phyloP scores from a whole-genome alignment of 2,888 invertebrate genomes.

The Holacanthella duospinosa region DNA sequence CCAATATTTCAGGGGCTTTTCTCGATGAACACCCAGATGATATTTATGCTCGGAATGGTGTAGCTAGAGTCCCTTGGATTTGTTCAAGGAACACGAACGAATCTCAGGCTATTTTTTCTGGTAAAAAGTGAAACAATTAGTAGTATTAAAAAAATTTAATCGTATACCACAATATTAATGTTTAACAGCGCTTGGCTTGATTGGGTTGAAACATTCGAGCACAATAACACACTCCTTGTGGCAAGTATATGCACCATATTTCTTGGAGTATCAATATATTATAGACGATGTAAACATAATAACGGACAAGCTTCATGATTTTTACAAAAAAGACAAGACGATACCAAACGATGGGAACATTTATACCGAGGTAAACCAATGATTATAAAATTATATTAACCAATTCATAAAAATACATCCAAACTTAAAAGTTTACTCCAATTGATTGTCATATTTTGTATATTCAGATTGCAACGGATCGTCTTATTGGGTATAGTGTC shows the following conservation, averaged over 20 bases:
- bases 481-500: neutral
- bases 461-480: neutral
- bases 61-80: slow-evolving; percentile 26
- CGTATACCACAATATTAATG: too few relatives aligned
- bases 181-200: too few relatives aligned
- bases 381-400: too few relatives aligned
- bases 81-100: slow-evolving; percentile 20
- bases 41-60: slow-evolving; percentile 21
- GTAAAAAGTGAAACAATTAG: too few relatives aligned
- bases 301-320: neutral
- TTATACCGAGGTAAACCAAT: neutral
- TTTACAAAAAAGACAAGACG: neutral
- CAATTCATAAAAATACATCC: too few relatives aligned
- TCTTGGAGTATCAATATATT: neutral
- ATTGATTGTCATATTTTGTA: too few relatives aligned
- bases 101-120: too few relatives aligned
- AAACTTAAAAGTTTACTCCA: too few relatives aligned
- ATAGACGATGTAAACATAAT: neutral
- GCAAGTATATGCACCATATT: neutral
- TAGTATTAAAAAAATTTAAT: too few relatives aligned
- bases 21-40: slow-evolving; percentile 29
- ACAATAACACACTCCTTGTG: neutral
- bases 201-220: neutral
- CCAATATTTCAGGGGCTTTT: slow-evolving; percentile 13
- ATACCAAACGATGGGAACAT: neutral